phyloP scores from a whole-genome alignment of 1,140 invertebrate species.

The Drosophila paulistorum region DNA sequence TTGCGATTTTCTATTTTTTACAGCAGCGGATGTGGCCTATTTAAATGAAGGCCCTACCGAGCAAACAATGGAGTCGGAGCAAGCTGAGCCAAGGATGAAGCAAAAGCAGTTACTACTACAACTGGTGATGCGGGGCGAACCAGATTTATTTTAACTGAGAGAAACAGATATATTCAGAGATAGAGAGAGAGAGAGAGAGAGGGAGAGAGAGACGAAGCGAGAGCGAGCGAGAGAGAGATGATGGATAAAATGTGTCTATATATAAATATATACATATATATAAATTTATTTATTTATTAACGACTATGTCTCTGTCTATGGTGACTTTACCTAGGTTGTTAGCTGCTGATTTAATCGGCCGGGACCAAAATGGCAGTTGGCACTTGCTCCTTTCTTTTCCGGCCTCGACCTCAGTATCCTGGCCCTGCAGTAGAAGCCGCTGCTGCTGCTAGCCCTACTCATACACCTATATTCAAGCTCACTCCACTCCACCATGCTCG shows the following conservation, averaged over 20 bases:
- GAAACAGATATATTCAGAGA: not conserved
- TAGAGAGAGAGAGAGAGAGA: not conserved
- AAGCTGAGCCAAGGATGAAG: not conserved
- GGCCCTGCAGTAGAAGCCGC: too few relatives aligned
- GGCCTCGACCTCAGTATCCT: not conserved
- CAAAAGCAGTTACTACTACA: not conserved
- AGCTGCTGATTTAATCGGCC: slow-evolving; percentile 7
- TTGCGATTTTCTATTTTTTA: slow-evolving; percentile 1
- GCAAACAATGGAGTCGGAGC: not conserved
- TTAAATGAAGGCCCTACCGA: not conserved
- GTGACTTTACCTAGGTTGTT: not conserved
- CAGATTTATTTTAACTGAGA: not conserved
- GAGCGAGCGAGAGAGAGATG: too few relatives aligned
- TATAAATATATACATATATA: not conserved
- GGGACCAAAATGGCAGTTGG: slow-evolving; percentile 8
- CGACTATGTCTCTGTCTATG: not conserved
- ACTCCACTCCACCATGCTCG: not conserved
- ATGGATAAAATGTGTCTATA: not conserved
- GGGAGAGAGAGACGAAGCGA: not conserved
- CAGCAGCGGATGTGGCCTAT: slow-evolving; percentile 12
- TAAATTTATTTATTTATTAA: slow-evolving; percentile 17
- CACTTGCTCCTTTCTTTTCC: slow-evolving; percentile 5
- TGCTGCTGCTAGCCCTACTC: not conserved
- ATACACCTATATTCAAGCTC: too few relatives aligned
- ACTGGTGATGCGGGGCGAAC: slow-evolving; percentile 1